Percentiles rank a stretch among this genome's conserved stretches.
These are phyloP conservation scores for Macquaria australasica DNA, from an alignment of 2,113 vertebrate species.

Conservation along the genomic window DNA sequence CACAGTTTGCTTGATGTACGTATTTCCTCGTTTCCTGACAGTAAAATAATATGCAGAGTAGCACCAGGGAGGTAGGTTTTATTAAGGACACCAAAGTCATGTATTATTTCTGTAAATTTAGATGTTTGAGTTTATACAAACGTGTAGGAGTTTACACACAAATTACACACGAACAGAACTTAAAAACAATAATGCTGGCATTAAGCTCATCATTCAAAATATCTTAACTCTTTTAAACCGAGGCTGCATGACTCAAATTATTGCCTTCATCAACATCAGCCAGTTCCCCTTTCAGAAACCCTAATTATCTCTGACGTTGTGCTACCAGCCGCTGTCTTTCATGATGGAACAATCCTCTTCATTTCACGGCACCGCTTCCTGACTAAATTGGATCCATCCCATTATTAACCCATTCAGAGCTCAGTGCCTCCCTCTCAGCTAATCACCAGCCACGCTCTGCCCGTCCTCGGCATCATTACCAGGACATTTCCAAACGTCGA, in stretches of 20 bases:
- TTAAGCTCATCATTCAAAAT: too few relatives aligned
- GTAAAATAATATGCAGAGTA: too few relatives aligned
- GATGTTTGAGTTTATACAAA: too few relatives aligned
- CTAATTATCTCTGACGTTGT: neutral
- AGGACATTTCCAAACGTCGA: slow-evolving; percentile 13
- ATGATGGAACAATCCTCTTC: slow-evolving; percentile 29
- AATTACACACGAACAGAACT: too few relatives aligned
- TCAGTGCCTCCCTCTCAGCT: neutral
- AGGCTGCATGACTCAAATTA: neutral
- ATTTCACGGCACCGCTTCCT: neutral
- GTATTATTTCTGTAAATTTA: too few relatives aligned
- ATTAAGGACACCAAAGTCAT: too few relatives aligned
- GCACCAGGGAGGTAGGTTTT: too few relatives aligned
- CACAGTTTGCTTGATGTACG: too few relatives aligned
- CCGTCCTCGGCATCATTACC: slow-evolving; percentile 34
- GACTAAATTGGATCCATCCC: slow-evolving; percentile 13
- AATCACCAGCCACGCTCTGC: neutral
- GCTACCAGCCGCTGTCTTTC: neutral
- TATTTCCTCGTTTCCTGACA: too few relatives aligned
- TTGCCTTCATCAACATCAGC: neutral
- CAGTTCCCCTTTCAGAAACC: neutral
- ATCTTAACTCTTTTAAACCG: too few relatives aligned
- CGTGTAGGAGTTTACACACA: too few relatives aligned
- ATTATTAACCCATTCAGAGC: neutral
- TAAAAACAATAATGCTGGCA: too few relatives aligned